Conservation (phyloP, 2,888 invertebrate genomes). For the Drosophila mettleri region DNA sequence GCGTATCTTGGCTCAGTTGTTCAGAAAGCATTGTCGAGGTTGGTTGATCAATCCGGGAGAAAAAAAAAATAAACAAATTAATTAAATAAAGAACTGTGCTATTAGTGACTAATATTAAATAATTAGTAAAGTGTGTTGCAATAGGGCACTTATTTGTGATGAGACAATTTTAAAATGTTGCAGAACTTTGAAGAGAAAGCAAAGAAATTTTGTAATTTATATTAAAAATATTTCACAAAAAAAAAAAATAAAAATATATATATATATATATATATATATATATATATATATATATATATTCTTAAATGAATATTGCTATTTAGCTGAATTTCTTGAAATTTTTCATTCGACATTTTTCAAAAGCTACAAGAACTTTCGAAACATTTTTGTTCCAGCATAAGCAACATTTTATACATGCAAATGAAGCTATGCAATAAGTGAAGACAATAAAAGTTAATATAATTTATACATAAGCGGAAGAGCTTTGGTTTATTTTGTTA, state of each 20-base stretch:
- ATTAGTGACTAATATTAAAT: constrained; percentile 13
- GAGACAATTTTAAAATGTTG: no score
- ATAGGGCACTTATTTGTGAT: neutral
- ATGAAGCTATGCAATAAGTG: neutral
- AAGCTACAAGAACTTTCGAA: neutral
- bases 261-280: neutral
- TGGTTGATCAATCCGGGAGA: constrained; percentile 38
- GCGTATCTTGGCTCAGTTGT: constrained; percentile 57
- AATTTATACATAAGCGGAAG: no score
- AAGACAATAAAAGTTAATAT: neutral
- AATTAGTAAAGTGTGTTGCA: constrained; percentile 15
- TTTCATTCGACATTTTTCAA: neutral
- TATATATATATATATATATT: neutral
- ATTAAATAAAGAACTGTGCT: neutral
- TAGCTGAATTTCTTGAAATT: neutral
- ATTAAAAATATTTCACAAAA: no score
- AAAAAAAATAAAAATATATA: neutral
- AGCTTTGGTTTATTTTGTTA: neutral
- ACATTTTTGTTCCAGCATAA: neutral
- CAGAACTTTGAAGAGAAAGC: constrained; percentile 5
- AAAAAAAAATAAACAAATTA: neutral
- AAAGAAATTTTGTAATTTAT: no score
- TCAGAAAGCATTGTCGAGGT: constrained; percentile 59
- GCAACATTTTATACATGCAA: constrained; percentile 8
- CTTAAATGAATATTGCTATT: neutral